A percentile compares a stretch with the other conserved stretches of the same genome.
phyloP scores from a whole-genome alignment of 2,113 vertebrate species.

The Cyrtonyx montezumae region DNA sequence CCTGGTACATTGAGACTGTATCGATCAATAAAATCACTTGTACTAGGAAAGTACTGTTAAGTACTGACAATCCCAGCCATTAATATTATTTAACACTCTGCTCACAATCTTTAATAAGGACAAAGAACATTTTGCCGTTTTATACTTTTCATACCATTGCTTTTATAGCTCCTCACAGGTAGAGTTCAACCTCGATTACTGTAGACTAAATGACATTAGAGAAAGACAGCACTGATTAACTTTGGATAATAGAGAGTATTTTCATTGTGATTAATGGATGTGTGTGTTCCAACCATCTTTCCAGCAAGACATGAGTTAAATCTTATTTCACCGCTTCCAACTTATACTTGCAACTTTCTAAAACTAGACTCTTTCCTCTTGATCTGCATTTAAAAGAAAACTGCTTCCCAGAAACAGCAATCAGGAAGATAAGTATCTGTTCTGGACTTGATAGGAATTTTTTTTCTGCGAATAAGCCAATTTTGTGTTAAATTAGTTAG shows the following conservation, averaged over 20 bases:
- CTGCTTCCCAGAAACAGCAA: constrained; percentile 9
- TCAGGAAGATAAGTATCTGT: constrained; percentile 1
- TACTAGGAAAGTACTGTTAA: constrained; percentile 89
- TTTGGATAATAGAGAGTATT: constrained; percentile 44
- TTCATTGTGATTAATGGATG: constrained; percentile 43
- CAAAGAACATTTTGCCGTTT: constrained; percentile 84
- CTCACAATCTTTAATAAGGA: constrained; percentile 92
- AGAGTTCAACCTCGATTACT: constrained; percentile 31
- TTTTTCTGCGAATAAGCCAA: background rate
- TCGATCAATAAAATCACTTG: constrained; percentile 98
- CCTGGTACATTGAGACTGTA: constrained; percentile 84
- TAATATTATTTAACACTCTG: constrained; percentile 99
- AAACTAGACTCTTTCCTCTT: background rate
- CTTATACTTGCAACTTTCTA: background rate
- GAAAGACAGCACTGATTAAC: constrained; percentile 34
- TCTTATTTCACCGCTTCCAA: background rate
- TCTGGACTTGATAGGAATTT: background rate
- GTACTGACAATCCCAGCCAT: constrained; percentile 93
- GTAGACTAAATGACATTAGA: constrained; percentile 16
- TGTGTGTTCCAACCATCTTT: background rate
- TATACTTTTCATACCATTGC: constrained; percentile 60
- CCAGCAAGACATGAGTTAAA: constrained; percentile 43
- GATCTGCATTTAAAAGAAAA: background rate
- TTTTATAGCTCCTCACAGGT: constrained; percentile 23
- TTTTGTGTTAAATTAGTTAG: constrained; percentile 33